Percentiles rank a stretch among this genome's conserved stretches.
phyloP scores from a whole-genome alignment of 1,140 invertebrate species.

The Scaptodrosophila lebanonensis region DNA sequence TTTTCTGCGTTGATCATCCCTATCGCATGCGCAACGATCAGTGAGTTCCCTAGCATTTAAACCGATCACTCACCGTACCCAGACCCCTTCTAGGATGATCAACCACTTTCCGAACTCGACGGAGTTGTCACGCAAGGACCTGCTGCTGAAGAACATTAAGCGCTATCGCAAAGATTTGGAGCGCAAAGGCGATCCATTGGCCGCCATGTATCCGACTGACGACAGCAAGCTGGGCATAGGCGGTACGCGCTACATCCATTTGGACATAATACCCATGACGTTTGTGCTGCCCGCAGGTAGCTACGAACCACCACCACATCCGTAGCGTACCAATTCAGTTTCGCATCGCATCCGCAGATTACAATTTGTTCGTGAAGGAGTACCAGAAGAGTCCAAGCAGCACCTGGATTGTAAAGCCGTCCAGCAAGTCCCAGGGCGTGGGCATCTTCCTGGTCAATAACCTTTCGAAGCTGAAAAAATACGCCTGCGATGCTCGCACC shows the following conservation, averaged over 20 bases:
- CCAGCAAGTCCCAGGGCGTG: slow-evolving; percentile 91
- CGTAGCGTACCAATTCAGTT: background rate
- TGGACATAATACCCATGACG: slow-evolving; percentile 95
- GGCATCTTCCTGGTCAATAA: slow-evolving; percentile 94
- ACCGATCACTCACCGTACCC: background rate
- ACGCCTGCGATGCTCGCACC: slow-evolving; percentile 87
- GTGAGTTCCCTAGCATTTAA: slow-evolving; percentile 32
- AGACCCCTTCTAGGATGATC: slow-evolving; percentile 79
- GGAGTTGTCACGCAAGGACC: slow-evolving; percentile 94
- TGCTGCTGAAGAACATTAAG: slow-evolving; percentile 97
- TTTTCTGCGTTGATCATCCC: slow-evolving; percentile 58
- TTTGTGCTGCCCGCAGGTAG: slow-evolving; percentile 95
- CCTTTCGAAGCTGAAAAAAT: slow-evolving; percentile 90
- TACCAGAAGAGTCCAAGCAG: slow-evolving; percentile 92
- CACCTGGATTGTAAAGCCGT: slow-evolving; percentile 98
- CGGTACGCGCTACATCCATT: slow-evolving; percentile 85
- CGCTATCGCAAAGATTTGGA: slow-evolving; percentile 94
- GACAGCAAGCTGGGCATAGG: slow-evolving; percentile 82
- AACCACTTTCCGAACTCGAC: slow-evolving; percentile 97
- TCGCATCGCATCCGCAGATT: slow-evolving; percentile 81
- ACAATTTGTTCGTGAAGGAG: slow-evolving; percentile 96
- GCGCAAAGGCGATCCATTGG: slow-evolving; percentile 90
- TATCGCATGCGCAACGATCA: slow-evolving; percentile 65
- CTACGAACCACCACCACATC: slow-evolving; percentile 74
- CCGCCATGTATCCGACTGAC: slow-evolving; percentile 80